Conservation (phyloP, 2,113 vertebrate species). For the Callipepla californica region DNA sequence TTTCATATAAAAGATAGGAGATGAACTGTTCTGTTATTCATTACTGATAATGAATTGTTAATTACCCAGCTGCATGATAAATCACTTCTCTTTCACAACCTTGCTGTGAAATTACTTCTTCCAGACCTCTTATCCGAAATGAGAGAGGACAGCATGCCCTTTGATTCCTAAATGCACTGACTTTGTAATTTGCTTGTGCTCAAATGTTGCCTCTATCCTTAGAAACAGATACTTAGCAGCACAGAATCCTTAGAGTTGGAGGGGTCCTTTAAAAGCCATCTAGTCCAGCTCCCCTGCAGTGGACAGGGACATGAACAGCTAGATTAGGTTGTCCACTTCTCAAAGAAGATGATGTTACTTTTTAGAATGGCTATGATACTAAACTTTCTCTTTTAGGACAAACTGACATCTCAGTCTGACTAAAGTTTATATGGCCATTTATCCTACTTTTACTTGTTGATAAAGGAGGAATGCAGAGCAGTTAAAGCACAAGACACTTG, state of each 20-base stretch:
- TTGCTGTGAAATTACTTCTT: neutral
- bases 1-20: neutral
- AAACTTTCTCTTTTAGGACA: neutral
- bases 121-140: neutral
- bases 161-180: accelerated
- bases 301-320: no score
- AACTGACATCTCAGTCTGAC: neutral
- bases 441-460: neutral
- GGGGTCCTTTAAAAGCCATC: no score
- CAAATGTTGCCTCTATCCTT: neutral
- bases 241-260: no score
- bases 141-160: neutral
- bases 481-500: neutral
- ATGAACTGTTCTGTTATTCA: neutral
- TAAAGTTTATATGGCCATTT: neutral
- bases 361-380: neutral
- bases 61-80: neutral
- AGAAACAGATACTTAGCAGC: neutral
- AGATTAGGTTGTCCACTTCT: neutral
- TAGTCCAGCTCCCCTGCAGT: no score
- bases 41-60: neutral
- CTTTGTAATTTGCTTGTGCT: neutral
- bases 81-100: neutral
- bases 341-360: neutral
- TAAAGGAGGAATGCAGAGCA: neutral